These are phyloP conservation scores for Nyctalus aviator DNA, from an alignment of 2,797 vertebrate species.

Conservation along the genomic window DNA sequence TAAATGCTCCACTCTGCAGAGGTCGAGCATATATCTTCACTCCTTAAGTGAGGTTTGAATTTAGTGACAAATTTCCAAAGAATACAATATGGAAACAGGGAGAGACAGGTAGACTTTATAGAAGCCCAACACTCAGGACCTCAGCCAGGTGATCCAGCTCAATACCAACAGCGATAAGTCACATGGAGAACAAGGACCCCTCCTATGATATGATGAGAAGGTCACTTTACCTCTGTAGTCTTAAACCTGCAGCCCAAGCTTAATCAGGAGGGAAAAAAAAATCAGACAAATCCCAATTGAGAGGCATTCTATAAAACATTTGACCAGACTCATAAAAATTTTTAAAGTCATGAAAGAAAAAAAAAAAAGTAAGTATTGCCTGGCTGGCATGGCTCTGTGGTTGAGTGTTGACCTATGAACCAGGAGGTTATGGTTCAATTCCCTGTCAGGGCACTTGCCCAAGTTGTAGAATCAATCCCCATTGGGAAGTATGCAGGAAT, in stretches of 20 bases:
- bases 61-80: neutral
- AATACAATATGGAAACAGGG: neutral
- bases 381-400: neutral
- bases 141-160: neutral
- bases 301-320: neutral
- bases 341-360: neutral
- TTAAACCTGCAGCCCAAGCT: neutral
- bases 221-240: too few species aligned
- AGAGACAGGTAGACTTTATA: neutral
- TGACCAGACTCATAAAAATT: neutral
- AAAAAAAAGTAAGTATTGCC: neutral
- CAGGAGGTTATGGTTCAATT: neutral
- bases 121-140: accelerated
- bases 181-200: accelerated
- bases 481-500: neutral
- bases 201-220: neutral
- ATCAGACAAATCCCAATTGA: neutral
- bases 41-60: too few species aligned
- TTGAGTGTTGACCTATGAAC: neutral
- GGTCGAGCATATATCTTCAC: accelerated
- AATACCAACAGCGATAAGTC: neutral
- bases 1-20: accelerated
- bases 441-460: neutral
- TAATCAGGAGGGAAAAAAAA: neutral
- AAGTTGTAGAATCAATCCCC: neutral